Conservation (phyloP, 1,140 invertebrate genomes). For the Copidosoma floridanum region DNA sequence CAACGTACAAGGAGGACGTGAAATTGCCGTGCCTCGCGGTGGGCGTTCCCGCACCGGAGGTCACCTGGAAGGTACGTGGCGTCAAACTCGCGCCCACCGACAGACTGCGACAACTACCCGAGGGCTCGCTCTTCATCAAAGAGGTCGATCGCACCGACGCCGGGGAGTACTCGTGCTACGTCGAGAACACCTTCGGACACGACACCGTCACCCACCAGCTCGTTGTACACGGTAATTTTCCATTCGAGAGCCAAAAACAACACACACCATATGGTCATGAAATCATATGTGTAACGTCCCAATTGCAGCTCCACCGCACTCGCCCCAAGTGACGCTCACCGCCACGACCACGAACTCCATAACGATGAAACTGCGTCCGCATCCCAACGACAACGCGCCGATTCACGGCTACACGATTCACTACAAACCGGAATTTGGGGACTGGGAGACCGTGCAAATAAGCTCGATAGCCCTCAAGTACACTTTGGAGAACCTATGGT, state of each 20-base stretch:
- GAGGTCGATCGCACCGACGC: slow-evolving; percentile 86
- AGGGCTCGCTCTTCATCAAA: slow-evolving; percentile 87
- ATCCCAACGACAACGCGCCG: slow-evolving; percentile 71
- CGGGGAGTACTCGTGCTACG: slow-evolving; percentile 87
- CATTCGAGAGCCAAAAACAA: too few relatives aligned
- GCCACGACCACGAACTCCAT: slow-evolving; percentile 82
- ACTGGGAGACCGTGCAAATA: slow-evolving; percentile 85
- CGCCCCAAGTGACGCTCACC: slow-evolving; percentile 74
- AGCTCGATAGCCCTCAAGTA: slow-evolving; percentile 75
- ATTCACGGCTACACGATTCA: slow-evolving; percentile 87
- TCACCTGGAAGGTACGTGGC: slow-evolving; percentile 81
- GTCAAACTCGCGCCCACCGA: slow-evolving; percentile 69
- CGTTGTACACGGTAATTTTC: slow-evolving; percentile 73
- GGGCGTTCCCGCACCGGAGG: slow-evolving; percentile 82
- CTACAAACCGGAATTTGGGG: slow-evolving; percentile 89
- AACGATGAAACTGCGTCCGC: slow-evolving; percentile 76
- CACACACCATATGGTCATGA: too few relatives aligned
- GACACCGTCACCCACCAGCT: slow-evolving; percentile 89
- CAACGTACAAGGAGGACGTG: slow-evolving; percentile 87
- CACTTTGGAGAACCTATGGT: slow-evolving; percentile 82
- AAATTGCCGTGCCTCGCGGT: slow-evolving; percentile 88
- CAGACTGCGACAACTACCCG: slow-evolving; percentile 77
- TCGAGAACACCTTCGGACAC: slow-evolving; percentile 89
- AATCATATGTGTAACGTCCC: too few relatives aligned
- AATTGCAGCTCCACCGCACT: slow-evolving; percentile 74